Percentiles rank a stretch among this genome's conserved stretches.
These are phyloP conservation scores for Idris sp. DNA, from an alignment of 1,140 invertebrate species.

Conservation along the genomic window DNA sequence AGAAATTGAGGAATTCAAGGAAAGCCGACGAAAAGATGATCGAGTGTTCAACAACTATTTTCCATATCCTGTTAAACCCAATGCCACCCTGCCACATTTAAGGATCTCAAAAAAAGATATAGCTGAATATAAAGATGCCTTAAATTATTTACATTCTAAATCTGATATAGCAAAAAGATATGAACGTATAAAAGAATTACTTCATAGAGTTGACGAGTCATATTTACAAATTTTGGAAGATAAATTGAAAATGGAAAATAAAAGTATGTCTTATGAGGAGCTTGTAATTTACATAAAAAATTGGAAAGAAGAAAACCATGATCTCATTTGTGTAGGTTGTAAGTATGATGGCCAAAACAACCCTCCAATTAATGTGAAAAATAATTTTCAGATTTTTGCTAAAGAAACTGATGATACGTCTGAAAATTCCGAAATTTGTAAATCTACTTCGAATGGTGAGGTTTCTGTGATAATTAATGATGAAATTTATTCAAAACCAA, in stretches of 20 bases:
- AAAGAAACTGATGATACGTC: not conserved
- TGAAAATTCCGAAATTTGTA: not conserved
- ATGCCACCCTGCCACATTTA: conserved; percentile 63
- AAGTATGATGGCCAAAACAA: conserved; percentile 10
- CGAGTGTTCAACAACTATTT: conserved; percentile 63
- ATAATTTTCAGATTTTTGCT: too few species aligned
- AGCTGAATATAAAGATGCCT: conserved; percentile 61
- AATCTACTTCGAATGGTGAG: not conserved
- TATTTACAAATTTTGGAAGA: conserved; percentile 25
- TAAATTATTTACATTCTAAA: conserved; percentile 61
- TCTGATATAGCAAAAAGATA: conserved; percentile 15
- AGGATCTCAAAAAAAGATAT: conserved; percentile 66
- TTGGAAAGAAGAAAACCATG: conserved; percentile 37
- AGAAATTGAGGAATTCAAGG: conserved; percentile 71
- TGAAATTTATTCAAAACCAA: too few species aligned
- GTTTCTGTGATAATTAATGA: too few species aligned
- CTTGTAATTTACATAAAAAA: conserved; percentile 10
- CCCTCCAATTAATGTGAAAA: too few species aligned
- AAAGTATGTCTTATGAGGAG: conserved; percentile 25
- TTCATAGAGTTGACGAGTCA: conserved; percentile 30
- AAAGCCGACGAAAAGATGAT: conserved; percentile 39
- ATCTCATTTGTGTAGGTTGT: conserved; percentile 20
- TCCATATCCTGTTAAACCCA: conserved; percentile 64
- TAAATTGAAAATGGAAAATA: conserved; percentile 14
- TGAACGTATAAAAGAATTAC: conserved; percentile 30